Conservation (phyloP, 37 sponge, comb jelly and placozoan species). For the Lycopodina hypogea region DNA sequence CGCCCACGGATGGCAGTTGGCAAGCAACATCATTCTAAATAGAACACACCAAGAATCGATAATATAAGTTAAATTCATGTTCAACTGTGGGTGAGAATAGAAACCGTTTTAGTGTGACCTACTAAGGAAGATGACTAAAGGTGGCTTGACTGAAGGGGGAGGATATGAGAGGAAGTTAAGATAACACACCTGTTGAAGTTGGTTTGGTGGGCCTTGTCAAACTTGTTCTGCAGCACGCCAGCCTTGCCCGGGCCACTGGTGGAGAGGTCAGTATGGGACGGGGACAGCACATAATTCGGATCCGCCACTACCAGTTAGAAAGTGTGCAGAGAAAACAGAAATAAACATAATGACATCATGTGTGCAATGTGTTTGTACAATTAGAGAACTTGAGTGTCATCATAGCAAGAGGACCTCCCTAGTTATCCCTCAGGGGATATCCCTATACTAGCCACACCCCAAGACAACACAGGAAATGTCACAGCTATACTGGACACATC, state of each 20-base stretch:
- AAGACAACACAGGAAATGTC: no score
- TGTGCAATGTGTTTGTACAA: neutral
- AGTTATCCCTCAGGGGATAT: neutral
- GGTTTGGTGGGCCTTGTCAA: conserved; percentile 27
- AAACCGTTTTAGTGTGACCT: no score
- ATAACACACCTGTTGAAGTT: conserved; percentile 13
- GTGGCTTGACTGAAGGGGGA: no score
- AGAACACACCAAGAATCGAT: no score
- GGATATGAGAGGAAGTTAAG: no score
- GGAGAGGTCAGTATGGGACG: neutral
- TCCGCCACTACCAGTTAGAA: conserved; percentile 20
- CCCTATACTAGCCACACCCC: neutral
- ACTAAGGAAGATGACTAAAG: no score
- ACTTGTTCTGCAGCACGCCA: neutral
- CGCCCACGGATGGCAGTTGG: neutral
- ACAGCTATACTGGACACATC: no score
- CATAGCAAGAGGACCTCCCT: neutral
- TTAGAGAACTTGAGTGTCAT: neutral
- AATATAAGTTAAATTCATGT: no score
- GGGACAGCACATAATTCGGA: conserved; percentile 10
- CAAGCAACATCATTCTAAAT: neutral
- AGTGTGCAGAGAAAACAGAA: neutral
- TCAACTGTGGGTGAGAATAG: no score
- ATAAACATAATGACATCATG: no score
- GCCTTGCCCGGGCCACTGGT: neutral